phyloP scores from a whole-genome alignment of 2,888 invertebrate species.

The Ophion costatus region DNA sequence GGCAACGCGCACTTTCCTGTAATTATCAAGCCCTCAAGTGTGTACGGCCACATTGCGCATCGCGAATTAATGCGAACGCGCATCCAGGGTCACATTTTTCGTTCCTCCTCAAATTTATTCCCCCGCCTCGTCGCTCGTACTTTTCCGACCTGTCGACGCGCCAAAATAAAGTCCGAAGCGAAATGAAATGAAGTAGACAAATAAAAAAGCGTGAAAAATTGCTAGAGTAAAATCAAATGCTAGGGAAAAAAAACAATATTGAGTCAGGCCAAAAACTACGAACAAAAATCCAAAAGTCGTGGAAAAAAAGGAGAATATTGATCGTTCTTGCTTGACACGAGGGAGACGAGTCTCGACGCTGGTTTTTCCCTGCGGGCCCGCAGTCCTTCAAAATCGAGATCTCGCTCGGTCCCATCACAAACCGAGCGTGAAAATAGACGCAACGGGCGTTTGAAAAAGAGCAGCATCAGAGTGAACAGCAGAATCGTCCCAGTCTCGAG shows the following conservation, averaged over 20 bases:
- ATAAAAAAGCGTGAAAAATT: background rate
- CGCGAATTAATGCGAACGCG: slow-evolving; percentile 7
- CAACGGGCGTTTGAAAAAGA: slow-evolving; percentile 33
- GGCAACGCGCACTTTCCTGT: slow-evolving; percentile 23
- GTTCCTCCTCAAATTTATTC: slow-evolving; percentile 24
- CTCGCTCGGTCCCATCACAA: slow-evolving; percentile 60
- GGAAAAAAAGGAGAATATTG: background rate
- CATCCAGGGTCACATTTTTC: slow-evolving; percentile 39
- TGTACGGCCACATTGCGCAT: background rate
- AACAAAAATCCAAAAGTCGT: background rate
- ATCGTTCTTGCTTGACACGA: no score
- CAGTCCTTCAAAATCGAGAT: slow-evolving; percentile 35
- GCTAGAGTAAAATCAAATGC: background rate
- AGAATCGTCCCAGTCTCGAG: slow-evolving; percentile 67
- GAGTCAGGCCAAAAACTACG: background rate
- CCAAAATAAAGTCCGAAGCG: background rate
- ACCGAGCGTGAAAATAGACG: slow-evolving; percentile 36
- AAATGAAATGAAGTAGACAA: background rate
- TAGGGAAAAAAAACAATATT: background rate
- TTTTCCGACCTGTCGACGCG: background rate
- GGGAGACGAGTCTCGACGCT: background rate
- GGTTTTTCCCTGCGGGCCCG: background rate
- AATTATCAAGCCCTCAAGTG: slow-evolving; percentile 22
- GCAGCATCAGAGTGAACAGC: slow-evolving; percentile 53
- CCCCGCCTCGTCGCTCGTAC: slow-evolving; percentile 7